phyloP scores from a whole-genome alignment of 1,140 invertebrate species.

The Caenorhabditis briggsae region DNA sequence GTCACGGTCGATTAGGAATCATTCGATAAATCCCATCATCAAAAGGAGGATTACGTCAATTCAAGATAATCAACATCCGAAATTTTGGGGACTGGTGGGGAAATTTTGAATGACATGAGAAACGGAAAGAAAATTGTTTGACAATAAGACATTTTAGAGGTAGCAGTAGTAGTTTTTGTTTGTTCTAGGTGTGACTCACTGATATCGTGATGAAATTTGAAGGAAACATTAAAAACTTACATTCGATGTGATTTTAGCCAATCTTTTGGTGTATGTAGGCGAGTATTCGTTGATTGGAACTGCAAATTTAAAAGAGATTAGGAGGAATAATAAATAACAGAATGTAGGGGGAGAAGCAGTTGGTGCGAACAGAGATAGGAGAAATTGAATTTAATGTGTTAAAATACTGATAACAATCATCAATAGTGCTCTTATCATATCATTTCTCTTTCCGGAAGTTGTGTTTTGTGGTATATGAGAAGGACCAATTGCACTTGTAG shows the following conservation, averaged over 20 bases:
- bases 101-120: neutral
- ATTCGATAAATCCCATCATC: neutral
- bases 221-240: constrained; percentile 17
- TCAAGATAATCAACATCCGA: neutral
- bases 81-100: too few relatives aligned
- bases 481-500: constrained; percentile 12
- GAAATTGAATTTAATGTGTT: neutral
- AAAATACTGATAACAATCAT: constrained; percentile 10
- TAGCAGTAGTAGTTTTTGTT: constrained; percentile 7
- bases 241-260: constrained; percentile 44
- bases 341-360: neutral
- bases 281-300: constrained; percentile 47
- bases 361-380: neutral
- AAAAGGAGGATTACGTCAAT: constrained; percentile 12
- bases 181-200: constrained; percentile 36
- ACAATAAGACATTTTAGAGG: neutral
- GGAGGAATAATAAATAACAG: neutral
- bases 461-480: neutral
- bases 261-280: neutral
- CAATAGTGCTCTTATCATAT: neutral
- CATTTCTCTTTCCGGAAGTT: neutral
- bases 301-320: neutral
- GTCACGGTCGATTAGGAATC: constrained; percentile 43
- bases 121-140: neutral
- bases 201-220: neutral